Conservation (phyloP, 2,113 vertebrate genomes). For the Paracanthobrama guichenoti region DNA sequence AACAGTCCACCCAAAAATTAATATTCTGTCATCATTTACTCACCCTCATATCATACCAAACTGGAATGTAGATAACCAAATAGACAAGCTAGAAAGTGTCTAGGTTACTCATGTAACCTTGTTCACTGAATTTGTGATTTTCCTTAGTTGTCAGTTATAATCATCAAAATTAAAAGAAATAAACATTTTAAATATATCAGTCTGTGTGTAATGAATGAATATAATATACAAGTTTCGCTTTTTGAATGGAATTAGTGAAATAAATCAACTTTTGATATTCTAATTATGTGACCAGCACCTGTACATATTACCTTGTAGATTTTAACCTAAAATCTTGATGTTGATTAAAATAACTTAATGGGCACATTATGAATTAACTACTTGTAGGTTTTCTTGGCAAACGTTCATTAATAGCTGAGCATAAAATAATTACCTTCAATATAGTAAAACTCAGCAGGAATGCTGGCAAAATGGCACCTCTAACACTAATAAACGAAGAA, state of each 20-base stretch:
- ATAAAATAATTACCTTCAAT: background rate
- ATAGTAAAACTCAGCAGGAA: constrained; percentile 30
- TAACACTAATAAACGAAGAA: constrained; percentile 29
- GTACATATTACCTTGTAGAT: background rate
- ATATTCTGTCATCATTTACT: background rate
- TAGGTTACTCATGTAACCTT: no score
- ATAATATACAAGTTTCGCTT: no score
- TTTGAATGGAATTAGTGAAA: no score
- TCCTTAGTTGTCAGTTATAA: no score
- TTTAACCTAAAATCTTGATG: background rate
- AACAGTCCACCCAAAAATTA: background rate
- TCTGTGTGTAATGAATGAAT: no score
- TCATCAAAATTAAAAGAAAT: no score
- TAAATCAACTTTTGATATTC: no score
- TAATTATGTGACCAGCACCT: no score
- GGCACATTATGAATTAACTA: background rate
- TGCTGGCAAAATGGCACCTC: constrained; percentile 42
- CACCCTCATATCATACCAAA: background rate
- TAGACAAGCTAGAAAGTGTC: no score
- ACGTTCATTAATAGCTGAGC: constrained; percentile 1
- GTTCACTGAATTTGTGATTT: no score
- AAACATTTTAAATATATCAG: no score
- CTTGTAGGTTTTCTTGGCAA: background rate
- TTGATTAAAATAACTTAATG: background rate
- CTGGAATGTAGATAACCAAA: background rate